Conservation (phyloP, 1,140 invertebrate genomes). For the Delia radicum region DNA sequence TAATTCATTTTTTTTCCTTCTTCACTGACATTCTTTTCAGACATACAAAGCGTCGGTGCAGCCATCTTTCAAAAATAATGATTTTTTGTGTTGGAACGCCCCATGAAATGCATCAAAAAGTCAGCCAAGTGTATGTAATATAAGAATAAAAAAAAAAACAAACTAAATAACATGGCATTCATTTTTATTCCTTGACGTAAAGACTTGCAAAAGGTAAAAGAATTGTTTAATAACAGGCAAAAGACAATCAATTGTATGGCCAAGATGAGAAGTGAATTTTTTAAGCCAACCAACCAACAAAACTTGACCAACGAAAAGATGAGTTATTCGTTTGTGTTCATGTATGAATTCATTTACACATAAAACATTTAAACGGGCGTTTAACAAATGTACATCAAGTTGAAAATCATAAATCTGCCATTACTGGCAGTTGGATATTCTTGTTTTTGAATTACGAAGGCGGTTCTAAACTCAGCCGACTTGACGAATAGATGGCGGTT, state of each 20-base stretch:
- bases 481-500: no score
- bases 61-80: not conserved
- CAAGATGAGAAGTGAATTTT: no score
- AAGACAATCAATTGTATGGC: no score
- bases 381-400: not conserved
- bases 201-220: not conserved
- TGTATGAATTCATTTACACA: not conserved
- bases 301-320: not conserved
- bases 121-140: not conserved
- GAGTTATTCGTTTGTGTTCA: not conserved
- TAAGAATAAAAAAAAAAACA: not conserved
- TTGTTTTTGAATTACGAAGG: no score
- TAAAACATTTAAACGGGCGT: not conserved
- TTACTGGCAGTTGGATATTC: not conserved
- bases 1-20: not conserved
- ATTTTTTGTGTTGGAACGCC: not conserved
- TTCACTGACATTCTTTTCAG: not conserved
- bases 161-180: slow-evolving; percentile 1
- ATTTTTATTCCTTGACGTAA: not conserved
- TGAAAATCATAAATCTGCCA: slow-evolving; percentile 4
- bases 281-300: not conserved
- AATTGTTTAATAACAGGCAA: not conserved
- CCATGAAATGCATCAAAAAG: slow-evolving; percentile 4
- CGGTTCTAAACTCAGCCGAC: no score
- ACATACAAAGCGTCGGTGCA: not conserved